These are phyloP conservation scores for Anoplopoma fimbria DNA, from an alignment of 2,113 vertebrate species.

Conservation along the genomic window DNA sequence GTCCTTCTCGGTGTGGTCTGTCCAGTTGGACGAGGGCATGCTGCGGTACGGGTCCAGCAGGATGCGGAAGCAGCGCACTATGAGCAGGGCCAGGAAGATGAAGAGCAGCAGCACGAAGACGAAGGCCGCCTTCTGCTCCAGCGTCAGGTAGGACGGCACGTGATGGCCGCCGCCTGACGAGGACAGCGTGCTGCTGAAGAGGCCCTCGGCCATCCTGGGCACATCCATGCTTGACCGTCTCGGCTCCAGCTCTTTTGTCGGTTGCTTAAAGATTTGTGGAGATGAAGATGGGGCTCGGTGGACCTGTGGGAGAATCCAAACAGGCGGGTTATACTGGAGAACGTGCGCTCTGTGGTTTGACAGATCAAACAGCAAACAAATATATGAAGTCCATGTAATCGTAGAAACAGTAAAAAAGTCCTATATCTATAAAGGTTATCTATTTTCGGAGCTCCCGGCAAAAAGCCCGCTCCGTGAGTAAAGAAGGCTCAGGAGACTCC, in stretches of 20 bases:
- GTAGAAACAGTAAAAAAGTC: constrained; percentile 2
- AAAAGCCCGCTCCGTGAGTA: constrained; percentile 21
- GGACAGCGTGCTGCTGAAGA: constrained; percentile 85
- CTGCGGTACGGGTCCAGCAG: constrained; percentile 89
- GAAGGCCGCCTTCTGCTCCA: constrained; percentile 89
- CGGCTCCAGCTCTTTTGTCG: constrained; percentile 73
- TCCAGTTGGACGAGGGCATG: constrained; percentile 90
- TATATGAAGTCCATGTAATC: neutral
- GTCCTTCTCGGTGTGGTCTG: constrained; percentile 90
- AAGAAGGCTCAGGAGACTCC: constrained; percentile 15
- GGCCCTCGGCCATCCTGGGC: constrained; percentile 84
- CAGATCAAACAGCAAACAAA: constrained; percentile 15
- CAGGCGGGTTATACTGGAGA: constrained; percentile 39
- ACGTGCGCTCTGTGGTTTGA: neutral
- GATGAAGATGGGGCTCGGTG: constrained; percentile 39
- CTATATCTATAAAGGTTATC: neutral
- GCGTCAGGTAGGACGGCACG: constrained; percentile 81
- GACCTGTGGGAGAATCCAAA: constrained; percentile 66
- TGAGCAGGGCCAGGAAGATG: constrained; percentile 88
- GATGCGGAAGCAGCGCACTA: constrained; percentile 89
- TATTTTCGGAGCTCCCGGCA: constrained; percentile 36
- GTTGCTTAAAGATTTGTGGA: constrained; percentile 44
- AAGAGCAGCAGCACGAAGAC: constrained; percentile 88
- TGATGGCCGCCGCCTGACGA: constrained; percentile 84
- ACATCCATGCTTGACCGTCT: constrained; percentile 80